Conservation (phyloP, 2,113 vertebrate genomes). For the Uropsilus gracilis region DNA sequence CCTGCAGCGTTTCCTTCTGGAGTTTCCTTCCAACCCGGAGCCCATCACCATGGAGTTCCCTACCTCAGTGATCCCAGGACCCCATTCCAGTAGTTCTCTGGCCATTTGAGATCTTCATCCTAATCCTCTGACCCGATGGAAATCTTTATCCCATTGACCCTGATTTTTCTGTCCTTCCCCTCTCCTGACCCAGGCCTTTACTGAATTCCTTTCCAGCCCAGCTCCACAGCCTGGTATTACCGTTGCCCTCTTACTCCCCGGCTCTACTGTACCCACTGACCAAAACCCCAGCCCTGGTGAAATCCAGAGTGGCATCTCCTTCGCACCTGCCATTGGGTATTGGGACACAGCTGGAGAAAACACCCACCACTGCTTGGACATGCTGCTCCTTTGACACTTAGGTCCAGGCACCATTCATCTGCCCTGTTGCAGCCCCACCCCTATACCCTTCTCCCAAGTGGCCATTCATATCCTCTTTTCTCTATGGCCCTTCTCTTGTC, state of each 20-base stretch:
- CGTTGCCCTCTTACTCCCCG: too few species aligned
- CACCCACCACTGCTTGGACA: neutral
- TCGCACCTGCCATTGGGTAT: neutral
- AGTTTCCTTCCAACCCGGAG: neutral
- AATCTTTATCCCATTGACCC: neutral
- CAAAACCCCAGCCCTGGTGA: neutral
- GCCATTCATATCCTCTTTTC: neutral
- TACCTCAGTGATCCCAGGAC: neutral
- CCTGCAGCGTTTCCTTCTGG: neutral
- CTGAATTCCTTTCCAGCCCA: neutral
- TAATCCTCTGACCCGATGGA: neutral
- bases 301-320: neutral
- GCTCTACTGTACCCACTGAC: neutral
- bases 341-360: neutral
- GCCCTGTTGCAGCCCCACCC: accelerated
- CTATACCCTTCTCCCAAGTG: neutral
- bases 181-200: neutral
- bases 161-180: neutral
- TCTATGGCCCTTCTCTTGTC: neutral
- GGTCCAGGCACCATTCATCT: neutral
- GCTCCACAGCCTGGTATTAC: neutral
- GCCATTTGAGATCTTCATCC: neutral
- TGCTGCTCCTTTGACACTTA: neutral
- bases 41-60: accelerated
- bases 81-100: neutral